Base-by-base conservation (phyloP, 2,797 vertebrate genomes). In the Rachycentron canadum region DNA sequence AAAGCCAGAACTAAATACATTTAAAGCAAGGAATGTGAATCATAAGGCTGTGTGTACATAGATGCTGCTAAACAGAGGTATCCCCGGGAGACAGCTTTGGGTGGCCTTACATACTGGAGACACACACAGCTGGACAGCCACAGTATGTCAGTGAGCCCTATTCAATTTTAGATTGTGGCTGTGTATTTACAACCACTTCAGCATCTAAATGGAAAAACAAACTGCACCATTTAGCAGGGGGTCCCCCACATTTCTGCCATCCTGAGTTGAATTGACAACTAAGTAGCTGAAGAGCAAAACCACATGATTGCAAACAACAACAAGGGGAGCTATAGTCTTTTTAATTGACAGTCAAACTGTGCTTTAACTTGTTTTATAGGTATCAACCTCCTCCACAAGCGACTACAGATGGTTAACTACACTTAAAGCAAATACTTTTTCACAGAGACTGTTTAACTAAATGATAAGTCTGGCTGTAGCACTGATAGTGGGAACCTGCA, bases 11-110 rank as follows among this genome's bases (percentile, higher is more conserved):
- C 65, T 53, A 67, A 61, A 76, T 56, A 78, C 7, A 81, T 58
- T 9, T 28, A 79, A 49, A 32, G 45, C 36, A 41, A 68, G 57
- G 72, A 90, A 78, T 73, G 72, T 53, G 71, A 81, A 73, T 76
- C 50, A 71, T 69, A 66, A 36, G 64, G 23, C 23, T 28, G 41
- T 72, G 69, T 57, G 57, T 71, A 84, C 69, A 78, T 83, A 50
- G 66, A 79, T 78, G 52, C 56, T 58, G 63, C 38, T 28, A 38
- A 50, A 75, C 64, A 69, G 56, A 64, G 58, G 88, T 64, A 69
- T 79, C 89, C 88, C 76, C 63, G 32, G 76, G 87, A 84, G 63
- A 74, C 83, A 78, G 9, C 75, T 52, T 63, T 80, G 76, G 83
- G 75, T 78, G 78, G 83, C 69, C 68, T 75, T 66, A 11, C 26